Conservation (phyloP, 2,888 invertebrate genomes). For the Philereme vetulata region DNA sequence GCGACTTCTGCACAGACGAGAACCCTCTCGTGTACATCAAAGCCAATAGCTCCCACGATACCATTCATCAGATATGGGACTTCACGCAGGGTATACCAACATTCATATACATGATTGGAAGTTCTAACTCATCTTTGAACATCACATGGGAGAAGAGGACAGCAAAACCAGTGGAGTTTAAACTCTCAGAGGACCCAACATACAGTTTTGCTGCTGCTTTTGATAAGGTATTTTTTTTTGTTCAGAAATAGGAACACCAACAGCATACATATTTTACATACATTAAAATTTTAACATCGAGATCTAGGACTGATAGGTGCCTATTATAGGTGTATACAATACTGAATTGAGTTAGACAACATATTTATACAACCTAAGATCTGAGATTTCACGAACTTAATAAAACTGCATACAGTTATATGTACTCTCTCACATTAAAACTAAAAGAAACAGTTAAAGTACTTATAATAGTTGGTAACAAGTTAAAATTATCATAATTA, state of each 20-base stretch:
- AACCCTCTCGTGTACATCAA: constrained; percentile 78
- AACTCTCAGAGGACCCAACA: constrained; percentile 68
- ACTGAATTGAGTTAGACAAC: too few relatives aligned
- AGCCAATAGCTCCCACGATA: constrained; percentile 83
- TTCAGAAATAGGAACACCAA: neutral
- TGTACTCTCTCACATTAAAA: too few relatives aligned
- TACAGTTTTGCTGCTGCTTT: constrained; percentile 85
- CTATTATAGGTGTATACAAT: too few relatives aligned
- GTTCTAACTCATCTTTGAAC: constrained; percentile 67
- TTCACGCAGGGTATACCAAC: constrained; percentile 84
- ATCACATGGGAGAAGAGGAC: constrained; percentile 67
- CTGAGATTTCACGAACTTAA: too few relatives aligned
- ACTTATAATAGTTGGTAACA: too few relatives aligned
- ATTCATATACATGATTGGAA: constrained; percentile 80
- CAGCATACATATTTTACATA: too few relatives aligned
- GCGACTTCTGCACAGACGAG: constrained; percentile 52
- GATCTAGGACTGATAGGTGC: too few relatives aligned
- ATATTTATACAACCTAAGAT: too few relatives aligned
- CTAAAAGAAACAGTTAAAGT: too few relatives aligned
- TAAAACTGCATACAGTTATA: too few relatives aligned
- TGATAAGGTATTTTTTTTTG: constrained; percentile 77
- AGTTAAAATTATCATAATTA: too few relatives aligned
- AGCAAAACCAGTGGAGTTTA: constrained; percentile 54
- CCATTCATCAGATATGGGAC: constrained; percentile 87
- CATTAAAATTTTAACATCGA: too few relatives aligned